phyloP scores from a whole-genome alignment of 2,797 vertebrate genomes.

The Arnoldichthys spilopterus region DNA sequence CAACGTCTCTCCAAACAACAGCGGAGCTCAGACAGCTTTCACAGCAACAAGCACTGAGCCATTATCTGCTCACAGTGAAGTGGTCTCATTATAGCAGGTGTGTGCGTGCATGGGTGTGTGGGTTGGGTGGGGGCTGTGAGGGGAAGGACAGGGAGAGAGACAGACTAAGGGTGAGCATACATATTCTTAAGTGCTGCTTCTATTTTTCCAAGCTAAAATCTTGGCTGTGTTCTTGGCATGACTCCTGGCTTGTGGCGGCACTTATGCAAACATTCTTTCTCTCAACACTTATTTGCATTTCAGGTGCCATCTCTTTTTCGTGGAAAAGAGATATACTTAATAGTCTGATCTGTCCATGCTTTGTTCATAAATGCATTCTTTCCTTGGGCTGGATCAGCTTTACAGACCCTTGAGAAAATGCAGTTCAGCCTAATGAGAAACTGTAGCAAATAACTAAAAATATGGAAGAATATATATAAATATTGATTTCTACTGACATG shows the following conservation, averaged over 20 bases:
- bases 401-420: no score
- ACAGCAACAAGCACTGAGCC: slow-evolving; percentile 43
- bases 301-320: neutral
- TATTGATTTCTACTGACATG: no score
- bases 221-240: slow-evolving; percentile 2
- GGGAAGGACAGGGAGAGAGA: neutral
- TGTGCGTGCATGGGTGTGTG: neutral
- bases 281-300: slow-evolving; percentile 3
- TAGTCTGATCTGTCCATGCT: neutral
- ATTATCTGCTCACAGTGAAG: slow-evolving; percentile 48
- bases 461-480: no score
- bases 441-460: no score
- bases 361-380: neutral
- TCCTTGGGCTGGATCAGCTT: no score
- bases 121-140: neutral
- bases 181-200: slow-evolving; percentile 33
- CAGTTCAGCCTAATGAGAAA: no score
- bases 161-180: slow-evolving; percentile 12
- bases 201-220: slow-evolving; percentile 26
- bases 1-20: slow-evolving; percentile 38
- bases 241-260: neutral
- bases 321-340: slow-evolving; percentile 7
- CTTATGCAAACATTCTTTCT: neutral
- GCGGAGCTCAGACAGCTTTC: slow-evolving; percentile 46
- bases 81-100: slow-evolving; percentile 49